phyloP scores from a whole-genome alignment of 1,140 invertebrate species.

The Ectropis grisescens region DNA sequence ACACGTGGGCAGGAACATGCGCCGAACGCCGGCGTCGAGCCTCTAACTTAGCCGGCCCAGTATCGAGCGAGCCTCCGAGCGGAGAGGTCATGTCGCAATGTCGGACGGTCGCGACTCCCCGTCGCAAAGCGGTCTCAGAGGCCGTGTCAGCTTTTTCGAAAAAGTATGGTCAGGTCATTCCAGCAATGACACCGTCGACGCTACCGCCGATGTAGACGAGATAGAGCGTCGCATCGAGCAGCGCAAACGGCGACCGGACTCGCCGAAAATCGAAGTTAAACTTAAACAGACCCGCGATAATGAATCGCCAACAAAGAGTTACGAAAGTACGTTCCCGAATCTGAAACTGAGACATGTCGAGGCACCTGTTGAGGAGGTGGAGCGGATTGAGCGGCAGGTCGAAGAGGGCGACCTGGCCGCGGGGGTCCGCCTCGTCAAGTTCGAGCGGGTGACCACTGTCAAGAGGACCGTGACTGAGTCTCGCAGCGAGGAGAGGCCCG shows the following conservation, averaged over 20 bases:
- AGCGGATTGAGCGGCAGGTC: slow-evolving; percentile 72
- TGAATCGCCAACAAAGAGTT: slow-evolving; percentile 52
- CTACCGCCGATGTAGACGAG: slow-evolving; percentile 70
- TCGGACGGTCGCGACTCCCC: slow-evolving; percentile 64
- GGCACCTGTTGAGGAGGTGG: slow-evolving; percentile 28
- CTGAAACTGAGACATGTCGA: slow-evolving; percentile 51
- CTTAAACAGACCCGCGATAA: slow-evolving; percentile 69
- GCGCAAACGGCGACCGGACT: slow-evolving; percentile 62
- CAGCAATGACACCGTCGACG: slow-evolving; percentile 54
- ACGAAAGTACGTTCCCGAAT: slow-evolving; percentile 41
- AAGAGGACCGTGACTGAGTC: slow-evolving; percentile 56
- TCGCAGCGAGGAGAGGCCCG: slow-evolving; percentile 57
- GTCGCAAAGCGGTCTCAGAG: slow-evolving; percentile 71
- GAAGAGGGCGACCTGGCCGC: slow-evolving; percentile 75
- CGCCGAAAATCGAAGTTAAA: slow-evolving; percentile 72
- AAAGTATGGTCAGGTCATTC: slow-evolving; percentile 76
- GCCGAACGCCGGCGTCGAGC: slow-evolving; percentile 16
- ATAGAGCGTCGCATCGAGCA: slow-evolving; percentile 74
- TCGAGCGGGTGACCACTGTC: slow-evolving; percentile 77
- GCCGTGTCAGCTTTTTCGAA: slow-evolving; percentile 83
- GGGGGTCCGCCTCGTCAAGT: slow-evolving; percentile 75
- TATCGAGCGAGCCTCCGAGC: slow-evolving; percentile 60
- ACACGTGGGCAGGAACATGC: slow-evolving; percentile 30
- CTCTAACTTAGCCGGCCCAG: slow-evolving; percentile 29
- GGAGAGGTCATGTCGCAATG: slow-evolving; percentile 59